Conservation (phyloP, 2,113 vertebrate species). For the Calyptomena viridis region DNA sequence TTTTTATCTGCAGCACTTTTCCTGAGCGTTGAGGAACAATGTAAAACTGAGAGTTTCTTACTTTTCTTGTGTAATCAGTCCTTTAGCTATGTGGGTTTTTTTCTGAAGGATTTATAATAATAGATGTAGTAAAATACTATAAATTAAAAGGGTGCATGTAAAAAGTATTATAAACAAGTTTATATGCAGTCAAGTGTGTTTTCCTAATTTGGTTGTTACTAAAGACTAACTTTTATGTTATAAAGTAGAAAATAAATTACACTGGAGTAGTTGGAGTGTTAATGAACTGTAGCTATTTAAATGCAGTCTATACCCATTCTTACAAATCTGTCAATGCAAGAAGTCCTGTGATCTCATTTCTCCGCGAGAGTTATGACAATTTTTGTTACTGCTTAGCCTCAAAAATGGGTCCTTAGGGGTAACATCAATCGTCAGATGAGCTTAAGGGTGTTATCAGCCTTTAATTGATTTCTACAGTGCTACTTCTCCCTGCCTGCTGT, state of each 20-base stretch:
- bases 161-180: not conserved
- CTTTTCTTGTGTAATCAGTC: not conserved
- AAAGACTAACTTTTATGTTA: not conserved
- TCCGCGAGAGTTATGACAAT: not conserved
- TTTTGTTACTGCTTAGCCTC: not conserved
- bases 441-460: not conserved
- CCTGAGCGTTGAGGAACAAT: not conserved
- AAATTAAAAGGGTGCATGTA: not conserved
- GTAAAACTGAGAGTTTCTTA: not conserved
- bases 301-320: not conserved
- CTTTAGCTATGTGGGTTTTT: not conserved
- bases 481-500: not conserved
- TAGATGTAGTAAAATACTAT: not conserved
- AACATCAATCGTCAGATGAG: accelerated
- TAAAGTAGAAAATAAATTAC: not conserved
- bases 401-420: not conserved
- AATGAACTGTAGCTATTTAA: not conserved
- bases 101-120: not conserved
- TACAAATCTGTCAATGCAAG: not conserved
- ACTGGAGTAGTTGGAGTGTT: not conserved
- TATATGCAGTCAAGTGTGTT: not conserved
- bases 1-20: not conserved
- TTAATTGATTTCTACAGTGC: not conserved
- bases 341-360: not conserved
- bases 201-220: not conserved